Conservation (phyloP, 2,888 invertebrate genomes). For the Morpho deidamia region DNA sequence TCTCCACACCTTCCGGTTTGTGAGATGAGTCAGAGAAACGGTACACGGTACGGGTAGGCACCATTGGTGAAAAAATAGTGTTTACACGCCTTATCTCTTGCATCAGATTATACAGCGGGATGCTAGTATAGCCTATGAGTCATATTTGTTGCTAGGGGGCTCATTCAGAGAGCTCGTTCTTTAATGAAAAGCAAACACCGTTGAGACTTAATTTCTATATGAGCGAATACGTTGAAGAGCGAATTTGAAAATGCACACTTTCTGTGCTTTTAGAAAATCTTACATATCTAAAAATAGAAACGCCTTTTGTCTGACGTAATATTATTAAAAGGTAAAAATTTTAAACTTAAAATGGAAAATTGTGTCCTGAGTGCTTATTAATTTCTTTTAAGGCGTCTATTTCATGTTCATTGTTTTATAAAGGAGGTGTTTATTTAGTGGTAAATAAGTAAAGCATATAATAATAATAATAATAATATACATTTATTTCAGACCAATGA, state of each 20-base stretch:
- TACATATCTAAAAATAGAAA: no score
- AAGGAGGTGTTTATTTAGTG: no score
- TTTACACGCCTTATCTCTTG: constrained; percentile 70
- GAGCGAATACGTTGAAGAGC: neutral
- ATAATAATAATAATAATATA: no score
- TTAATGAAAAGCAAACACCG: constrained; percentile 8
- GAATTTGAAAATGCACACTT: neutral
- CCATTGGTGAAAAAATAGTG: constrained; percentile 54
- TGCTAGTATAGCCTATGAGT: constrained; percentile 21
- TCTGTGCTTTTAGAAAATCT: neutral
- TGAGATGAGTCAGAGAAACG: constrained; percentile 64
- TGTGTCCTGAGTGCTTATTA: no score
- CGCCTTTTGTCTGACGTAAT: no score
- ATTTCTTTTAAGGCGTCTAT: no score
- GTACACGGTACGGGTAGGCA: constrained; percentile 56
- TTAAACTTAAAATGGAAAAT: no score
- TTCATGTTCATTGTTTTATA: no score
- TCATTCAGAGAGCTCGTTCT: constrained; percentile 5
- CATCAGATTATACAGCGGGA: constrained; percentile 68
- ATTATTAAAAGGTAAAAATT: no score
- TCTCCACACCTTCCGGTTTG: constrained; percentile 41
- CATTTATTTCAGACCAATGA: no score
- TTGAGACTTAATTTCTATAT: constrained; percentile 4
- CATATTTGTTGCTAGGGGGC: constrained; percentile 22
- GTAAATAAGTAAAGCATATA: no score